Conservation (phyloP, 2,113 vertebrate genomes). For the Anarhynchus alexandrinus region DNA sequence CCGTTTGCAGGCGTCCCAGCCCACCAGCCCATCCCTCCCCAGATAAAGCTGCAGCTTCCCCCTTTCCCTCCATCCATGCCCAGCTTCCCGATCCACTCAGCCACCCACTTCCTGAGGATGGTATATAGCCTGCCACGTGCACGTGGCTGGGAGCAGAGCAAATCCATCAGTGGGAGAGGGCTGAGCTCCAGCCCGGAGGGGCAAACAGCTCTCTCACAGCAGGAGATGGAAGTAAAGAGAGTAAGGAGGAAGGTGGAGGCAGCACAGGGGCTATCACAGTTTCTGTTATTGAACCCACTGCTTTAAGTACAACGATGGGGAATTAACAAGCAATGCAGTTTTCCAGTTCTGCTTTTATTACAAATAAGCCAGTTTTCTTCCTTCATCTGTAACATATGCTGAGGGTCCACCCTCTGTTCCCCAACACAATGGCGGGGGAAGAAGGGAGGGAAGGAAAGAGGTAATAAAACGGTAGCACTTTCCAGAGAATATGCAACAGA, state of each 20-base stretch:
- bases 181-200: not conserved
- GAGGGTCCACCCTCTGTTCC: accelerated
- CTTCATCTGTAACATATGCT: not conserved
- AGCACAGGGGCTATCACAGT: not conserved
- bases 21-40: not conserved
- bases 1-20: not conserved
- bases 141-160: accelerated
- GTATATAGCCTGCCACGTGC: accelerated
- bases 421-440: not conserved
- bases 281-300: not conserved
- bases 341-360: not conserved
- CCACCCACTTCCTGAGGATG: not conserved
- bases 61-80: accelerated
- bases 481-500: not conserved
- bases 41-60: not conserved
- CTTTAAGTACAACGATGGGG: not conserved
- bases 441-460: not conserved
- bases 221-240: not conserved
- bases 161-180: not conserved
- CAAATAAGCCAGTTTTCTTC: not conserved
- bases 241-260: not conserved
- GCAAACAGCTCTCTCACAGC: not conserved
- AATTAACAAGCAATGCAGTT: not conserved
- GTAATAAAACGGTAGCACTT: not conserved
- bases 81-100: not conserved